Conservation (phyloP, 2,113 vertebrate species). For the Aegotheles bennettii region DNA sequence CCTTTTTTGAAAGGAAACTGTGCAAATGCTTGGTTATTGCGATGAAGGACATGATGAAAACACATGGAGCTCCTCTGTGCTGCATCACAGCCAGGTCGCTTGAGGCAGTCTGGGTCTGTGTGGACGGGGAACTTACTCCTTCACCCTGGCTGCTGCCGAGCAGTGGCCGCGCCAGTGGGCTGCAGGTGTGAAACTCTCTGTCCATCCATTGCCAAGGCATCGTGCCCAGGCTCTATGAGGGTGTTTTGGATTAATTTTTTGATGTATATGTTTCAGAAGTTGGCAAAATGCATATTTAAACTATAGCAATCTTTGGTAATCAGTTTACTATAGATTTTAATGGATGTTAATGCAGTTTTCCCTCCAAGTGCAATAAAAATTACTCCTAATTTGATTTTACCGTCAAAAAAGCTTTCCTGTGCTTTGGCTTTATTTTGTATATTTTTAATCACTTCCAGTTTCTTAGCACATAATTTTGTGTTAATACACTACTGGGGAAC, state of each 20-base stretch:
- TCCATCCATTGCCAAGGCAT: background rate
- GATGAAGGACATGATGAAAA: background rate
- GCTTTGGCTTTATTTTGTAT: conserved; percentile 12
- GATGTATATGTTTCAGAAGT: background rate
- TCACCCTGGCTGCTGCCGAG: background rate
- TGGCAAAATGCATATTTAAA: background rate
- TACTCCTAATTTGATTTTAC: conserved; percentile 24
- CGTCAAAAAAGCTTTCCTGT: background rate
- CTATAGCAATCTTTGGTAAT: conserved; percentile 8
- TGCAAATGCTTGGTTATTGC: background rate
- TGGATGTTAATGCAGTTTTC: conserved; percentile 51
- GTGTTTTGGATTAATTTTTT: background rate
- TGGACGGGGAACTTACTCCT: background rate
- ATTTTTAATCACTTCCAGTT: conserved; percentile 21
- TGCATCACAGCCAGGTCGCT: fast-evolving
- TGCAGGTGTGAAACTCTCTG: background rate
- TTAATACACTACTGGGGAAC: background rate
- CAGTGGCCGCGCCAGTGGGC: fast-evolving
- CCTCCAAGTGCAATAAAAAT: conserved; percentile 43
- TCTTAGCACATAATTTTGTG: background rate
- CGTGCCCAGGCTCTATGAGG: fast-evolving
- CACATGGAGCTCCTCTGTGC: fast-evolving
- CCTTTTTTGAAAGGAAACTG: background rate
- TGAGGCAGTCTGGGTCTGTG: background rate
- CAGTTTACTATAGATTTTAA: conserved; percentile 57